Base-by-base conservation (phyloP, 92 coral and sea anemone genomes). In the Parazoanthus atlanticus region DNA sequence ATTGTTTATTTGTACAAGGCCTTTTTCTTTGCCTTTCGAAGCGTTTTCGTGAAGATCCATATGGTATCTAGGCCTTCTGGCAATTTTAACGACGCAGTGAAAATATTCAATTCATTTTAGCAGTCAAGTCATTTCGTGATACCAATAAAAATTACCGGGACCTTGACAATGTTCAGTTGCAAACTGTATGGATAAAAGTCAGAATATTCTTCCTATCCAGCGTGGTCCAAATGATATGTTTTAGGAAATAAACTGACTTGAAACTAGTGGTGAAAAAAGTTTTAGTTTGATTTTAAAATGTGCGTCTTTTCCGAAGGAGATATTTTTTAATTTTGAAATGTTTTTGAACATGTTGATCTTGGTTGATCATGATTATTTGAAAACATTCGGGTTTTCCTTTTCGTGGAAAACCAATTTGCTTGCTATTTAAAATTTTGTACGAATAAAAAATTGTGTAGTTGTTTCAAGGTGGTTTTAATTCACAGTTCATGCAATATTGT, bases 401-500 rank as follows among this genome's bases (percentile, higher is more conserved):
- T 65, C 26, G 86, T 28, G 13, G n/a, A 13, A 13, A 69, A 36
- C 40, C 67, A 71, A 29, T 71, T 83, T 83, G 38, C 28, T 43
- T 69, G 31, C n/a, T 38, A 15, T 83, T 83, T n/a, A n/a, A n/a
- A 83, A 41, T 70, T 69, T 41, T 31, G 23, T 10, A 31, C 66
- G 54, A 70, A 70, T 30, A 19, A 81, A 64, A 33, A 31, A 33
- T 8, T 16, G 28, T 41, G 65, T 69, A 38, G 87, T 43, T 47
- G 87, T 70, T 69, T 84, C 87, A 26, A 9, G 41, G 65, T 29
- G 87, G 32, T 84, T 84, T 84, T 84, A 78, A 70, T 29, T 70
- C 87, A 69, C 36, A 40, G 36, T 74, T 69, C 41, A 84, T 17
- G 26, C 54, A 58, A 34, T 4, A 33, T 23, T 81, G 70, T 33